These are phyloP conservation scores for Caranx ignobilis DNA, from an alignment of 2,113 vertebrate genomes.

Conservation along the genomic window DNA sequence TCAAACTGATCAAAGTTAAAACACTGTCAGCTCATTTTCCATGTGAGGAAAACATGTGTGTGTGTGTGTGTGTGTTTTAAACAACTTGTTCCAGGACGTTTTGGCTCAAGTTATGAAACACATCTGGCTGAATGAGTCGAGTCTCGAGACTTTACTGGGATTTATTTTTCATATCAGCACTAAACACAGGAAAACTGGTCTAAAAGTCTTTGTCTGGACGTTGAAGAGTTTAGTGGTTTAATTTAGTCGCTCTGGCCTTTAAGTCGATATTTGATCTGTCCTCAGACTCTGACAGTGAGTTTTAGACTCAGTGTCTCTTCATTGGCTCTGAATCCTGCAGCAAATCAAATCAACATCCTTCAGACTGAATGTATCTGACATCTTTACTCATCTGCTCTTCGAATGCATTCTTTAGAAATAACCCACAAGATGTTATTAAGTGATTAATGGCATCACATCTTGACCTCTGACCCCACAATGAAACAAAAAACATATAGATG, in stretches of 20 bases:
- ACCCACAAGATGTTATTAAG: too few species aligned
- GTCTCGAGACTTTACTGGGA: not conserved
- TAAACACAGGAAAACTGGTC: too few species aligned
- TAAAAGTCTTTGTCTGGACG: too few species aligned
- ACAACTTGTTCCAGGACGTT: slow-evolving; percentile 1
- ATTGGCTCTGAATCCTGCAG: not conserved
- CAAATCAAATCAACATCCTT: not conserved
- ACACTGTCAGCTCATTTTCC: not conserved
- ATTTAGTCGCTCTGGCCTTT: too few species aligned
- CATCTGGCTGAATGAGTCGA: slow-evolving; percentile 1
- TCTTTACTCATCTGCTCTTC: too few species aligned
- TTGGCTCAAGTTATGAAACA: not conserved
- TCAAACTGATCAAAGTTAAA: not conserved
- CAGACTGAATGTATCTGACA: too few species aligned
- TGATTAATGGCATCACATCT: too few species aligned
- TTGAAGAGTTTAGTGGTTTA: too few species aligned
- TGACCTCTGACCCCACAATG: too few species aligned
- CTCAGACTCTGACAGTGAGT: not conserved
- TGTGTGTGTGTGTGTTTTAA: not conserved
- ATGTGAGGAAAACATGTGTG: not conserved
- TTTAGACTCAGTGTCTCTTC: not conserved
- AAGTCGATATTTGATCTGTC: not conserved
- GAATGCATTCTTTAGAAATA: too few species aligned
- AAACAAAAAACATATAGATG: too few species aligned
- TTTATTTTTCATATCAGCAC: not conserved